A percentile compares a stretch with the other conserved stretches of the same genome.
phyloP scores from a whole-genome alignment of 2,113 vertebrate species.

The Chunga burmeisteri region DNA sequence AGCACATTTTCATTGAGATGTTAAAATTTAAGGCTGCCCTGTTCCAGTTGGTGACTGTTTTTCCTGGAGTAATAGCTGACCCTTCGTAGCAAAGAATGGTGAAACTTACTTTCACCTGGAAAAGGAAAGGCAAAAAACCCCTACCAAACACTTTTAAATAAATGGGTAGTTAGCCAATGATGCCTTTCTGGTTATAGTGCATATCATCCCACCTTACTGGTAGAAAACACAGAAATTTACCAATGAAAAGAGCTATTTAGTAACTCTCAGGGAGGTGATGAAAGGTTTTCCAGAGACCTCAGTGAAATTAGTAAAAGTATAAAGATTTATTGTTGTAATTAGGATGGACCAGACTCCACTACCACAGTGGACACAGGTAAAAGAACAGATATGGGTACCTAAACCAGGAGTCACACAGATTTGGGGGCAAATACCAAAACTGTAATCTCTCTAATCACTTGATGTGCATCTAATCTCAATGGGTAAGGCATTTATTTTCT shows the following conservation, averaged over 20 bases:
- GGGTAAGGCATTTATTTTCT: background rate
- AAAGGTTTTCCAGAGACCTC: background rate
- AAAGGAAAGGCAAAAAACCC: background rate
- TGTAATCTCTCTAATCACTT: background rate
- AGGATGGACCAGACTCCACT: background rate
- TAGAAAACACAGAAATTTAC: background rate
- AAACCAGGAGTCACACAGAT: background rate
- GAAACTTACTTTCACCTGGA: background rate
- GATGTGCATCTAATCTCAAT: background rate
- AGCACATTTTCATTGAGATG: background rate
- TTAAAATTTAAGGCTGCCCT: background rate
- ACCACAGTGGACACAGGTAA: background rate
- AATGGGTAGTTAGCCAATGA: background rate
- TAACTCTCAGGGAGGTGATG: background rate
- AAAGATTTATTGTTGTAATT: background rate
- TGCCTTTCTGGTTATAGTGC: background rate
- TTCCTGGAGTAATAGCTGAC: background rate
- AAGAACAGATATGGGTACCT: background rate
- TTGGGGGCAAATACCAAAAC: background rate
- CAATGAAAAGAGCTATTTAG: background rate
- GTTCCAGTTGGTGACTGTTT: background rate
- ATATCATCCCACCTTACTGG: background rate
- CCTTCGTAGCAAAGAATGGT: background rate
- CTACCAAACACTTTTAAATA: background rate
- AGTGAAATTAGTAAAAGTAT: background rate